Percentiles rank a stretch among this genome's conserved stretches.
phyloP scores from a whole-genome alignment of 53 echinoderm and acorn worm species.

The Patiria pectinifera region DNA sequence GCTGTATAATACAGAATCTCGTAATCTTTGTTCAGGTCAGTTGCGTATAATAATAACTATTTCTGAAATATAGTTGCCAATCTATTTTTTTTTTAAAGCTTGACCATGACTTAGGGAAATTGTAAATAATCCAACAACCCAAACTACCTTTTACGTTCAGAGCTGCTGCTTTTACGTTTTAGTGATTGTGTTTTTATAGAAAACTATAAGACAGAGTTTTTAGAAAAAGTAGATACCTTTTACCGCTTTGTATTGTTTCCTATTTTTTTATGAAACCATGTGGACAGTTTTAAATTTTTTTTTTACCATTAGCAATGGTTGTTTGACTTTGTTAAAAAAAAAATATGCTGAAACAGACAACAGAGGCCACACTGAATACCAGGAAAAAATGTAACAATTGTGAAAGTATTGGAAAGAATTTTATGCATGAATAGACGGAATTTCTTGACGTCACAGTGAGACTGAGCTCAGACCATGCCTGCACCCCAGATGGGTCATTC shows the following conservation, averaged over 20 bases:
- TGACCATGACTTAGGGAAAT: background rate
- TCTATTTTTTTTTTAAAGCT: background rate
- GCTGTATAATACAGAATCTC: background rate
- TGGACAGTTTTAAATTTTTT: background rate
- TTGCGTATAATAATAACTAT: background rate
- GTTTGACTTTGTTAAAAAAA: background rate
- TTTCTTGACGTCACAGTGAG: too few species aligned
- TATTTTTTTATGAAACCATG: background rate
- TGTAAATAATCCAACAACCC: background rate
- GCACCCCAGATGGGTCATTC: too few species aligned
- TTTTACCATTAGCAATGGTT: background rate
- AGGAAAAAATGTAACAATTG: too few species aligned
- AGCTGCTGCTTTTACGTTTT: constrained; percentile 5
- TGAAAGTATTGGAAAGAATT: too few species aligned
- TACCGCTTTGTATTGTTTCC: background rate
- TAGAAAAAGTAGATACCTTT: background rate
- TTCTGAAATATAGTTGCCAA: constrained; percentile 20
- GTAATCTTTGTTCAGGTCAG: constrained; percentile 4
- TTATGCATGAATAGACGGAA: too few species aligned
- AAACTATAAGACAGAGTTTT: background rate
- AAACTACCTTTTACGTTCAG: constrained; percentile 13
- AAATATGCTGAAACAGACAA: background rate
- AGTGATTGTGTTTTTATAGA: background rate
- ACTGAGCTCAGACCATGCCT: too few species aligned
- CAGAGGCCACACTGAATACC: background rate